These are phyloP conservation scores for Corythornis vintsioides DNA, from an alignment of 2,113 vertebrate genomes.

Conservation along the genomic window DNA sequence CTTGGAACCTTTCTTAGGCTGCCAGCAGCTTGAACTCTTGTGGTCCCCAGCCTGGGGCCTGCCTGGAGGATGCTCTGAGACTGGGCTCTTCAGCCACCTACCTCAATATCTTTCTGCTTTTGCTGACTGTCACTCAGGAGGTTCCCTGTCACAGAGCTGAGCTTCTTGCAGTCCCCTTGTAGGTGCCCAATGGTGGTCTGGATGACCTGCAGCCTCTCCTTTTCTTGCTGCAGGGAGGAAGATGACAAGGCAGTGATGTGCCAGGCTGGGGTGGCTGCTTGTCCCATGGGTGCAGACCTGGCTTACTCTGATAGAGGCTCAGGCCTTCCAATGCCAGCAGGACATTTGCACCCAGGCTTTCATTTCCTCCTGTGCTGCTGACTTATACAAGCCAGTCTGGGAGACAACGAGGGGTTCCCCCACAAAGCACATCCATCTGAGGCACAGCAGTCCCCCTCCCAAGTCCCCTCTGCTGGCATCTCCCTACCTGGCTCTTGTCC, in stretches of 20 bases:
- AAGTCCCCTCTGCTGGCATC: background rate
- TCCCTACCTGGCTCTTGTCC: background rate
- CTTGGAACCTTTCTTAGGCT: background rate
- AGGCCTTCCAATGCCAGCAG: background rate
- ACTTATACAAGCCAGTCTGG: background rate
- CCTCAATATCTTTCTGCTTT: conserved; percentile 81
- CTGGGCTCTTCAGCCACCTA: background rate
- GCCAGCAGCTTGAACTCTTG: background rate
- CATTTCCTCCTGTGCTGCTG: too few species aligned
- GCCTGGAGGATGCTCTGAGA: background rate
- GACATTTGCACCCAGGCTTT: background rate
- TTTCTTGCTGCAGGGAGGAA: conserved; percentile 56
- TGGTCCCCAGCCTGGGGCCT: background rate
- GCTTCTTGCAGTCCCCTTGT: conserved; percentile 79
- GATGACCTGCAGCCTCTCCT: conserved; percentile 68
- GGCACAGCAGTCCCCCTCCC: background rate
- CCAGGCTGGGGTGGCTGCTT: too few species aligned
- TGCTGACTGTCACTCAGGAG: conserved; percentile 76
- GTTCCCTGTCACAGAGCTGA: conserved; percentile 51
- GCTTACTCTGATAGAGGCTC: fast-evolving
- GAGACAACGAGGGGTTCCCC: background rate
- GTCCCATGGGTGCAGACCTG: fast-evolving
- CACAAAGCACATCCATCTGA: background rate
- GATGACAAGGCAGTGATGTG: background rate
- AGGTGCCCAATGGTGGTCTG: conserved; percentile 78